These are phyloP conservation scores for Salvelinus alpinus DNA, from an alignment of 2,113 vertebrate genomes.

Conservation along the genomic window DNA sequence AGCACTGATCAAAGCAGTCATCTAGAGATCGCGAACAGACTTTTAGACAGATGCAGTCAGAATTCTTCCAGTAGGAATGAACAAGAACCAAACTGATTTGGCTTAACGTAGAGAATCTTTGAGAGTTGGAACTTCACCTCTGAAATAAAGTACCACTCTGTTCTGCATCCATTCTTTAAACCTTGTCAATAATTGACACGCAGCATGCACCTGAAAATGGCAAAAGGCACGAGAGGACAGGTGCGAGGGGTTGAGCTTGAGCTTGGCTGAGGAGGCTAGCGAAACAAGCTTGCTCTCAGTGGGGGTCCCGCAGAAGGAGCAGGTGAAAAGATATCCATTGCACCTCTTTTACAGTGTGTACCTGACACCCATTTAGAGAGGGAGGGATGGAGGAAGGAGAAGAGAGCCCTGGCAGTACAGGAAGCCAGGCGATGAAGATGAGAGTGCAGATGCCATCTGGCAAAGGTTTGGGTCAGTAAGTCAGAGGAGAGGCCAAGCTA, in stretches of 20 bases:
- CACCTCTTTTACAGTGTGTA: constrained; percentile 66
- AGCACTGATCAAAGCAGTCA: neutral
- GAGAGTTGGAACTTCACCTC: neutral
- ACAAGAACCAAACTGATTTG: neutral
- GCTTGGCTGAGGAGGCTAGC: constrained; percentile 27
- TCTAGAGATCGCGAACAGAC: constrained; percentile 25
- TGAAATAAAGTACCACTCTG: neutral
- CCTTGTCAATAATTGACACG: constrained; percentile 52
- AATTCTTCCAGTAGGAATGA: neutral
- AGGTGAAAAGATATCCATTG: constrained; percentile 73
- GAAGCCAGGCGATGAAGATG: constrained; percentile 39
- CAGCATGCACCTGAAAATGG: constrained; percentile 22
- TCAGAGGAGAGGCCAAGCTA: neutral
- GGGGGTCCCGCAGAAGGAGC: constrained; percentile 61
- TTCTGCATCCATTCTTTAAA: constrained; percentile 21
- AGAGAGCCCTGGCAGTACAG: constrained; percentile 9
- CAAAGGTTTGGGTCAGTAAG: constrained; percentile 30
- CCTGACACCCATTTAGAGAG: constrained; percentile 64
- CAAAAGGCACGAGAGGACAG: constrained; percentile 44
- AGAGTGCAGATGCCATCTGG: constrained; percentile 36
- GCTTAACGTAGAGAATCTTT: neutral
- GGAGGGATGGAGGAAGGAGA: neutral
- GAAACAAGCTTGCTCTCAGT: constrained; percentile 72
- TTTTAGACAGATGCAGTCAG: neutral
- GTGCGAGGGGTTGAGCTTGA: constrained; percentile 29